phyloP scores from a whole-genome alignment of 1,140 invertebrate genomes.

The Leptonema lineaticorne region DNA sequence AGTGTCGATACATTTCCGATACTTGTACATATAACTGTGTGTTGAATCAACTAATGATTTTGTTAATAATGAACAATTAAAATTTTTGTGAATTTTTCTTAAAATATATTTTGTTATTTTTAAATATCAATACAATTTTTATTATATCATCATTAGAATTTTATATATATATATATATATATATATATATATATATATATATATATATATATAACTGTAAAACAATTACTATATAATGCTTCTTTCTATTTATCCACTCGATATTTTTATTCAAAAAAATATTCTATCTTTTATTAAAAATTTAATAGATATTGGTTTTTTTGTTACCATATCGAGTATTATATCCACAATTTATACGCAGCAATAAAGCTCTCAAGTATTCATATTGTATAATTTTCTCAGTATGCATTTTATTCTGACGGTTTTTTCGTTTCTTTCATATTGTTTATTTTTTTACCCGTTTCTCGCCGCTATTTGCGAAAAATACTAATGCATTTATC shows the following conservation, averaged over 20 bases:
- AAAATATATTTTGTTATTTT: background rate
- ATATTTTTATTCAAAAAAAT: too few species aligned
- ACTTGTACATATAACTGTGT: background rate
- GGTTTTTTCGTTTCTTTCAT: background rate
- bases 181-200: background rate
- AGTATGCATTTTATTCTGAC: background rate
- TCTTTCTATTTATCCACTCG: too few species aligned
- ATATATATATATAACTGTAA: too few species aligned
- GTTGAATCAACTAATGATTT: too few species aligned
- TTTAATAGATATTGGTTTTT: too few species aligned
- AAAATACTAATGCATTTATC: constrained; percentile 19
- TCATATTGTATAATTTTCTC: constrained; percentile 14
- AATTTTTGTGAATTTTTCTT: background rate
- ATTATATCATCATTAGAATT: background rate
- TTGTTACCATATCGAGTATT: too few species aligned
- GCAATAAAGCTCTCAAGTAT: background rate
- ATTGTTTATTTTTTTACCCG: constrained; percentile 1
- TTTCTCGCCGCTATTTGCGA: background rate
- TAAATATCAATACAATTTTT: background rate
- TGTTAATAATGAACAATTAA: background rate
- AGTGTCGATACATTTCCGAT: too few species aligned
- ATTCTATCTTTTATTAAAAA: too few species aligned
- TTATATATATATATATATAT: background rate
- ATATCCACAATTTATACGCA: background rate
- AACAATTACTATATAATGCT: too few species aligned